Evolutionary conservation across 2,797 vertebrate genomes (phyloP).

Genomic region (Micropoecilia bifurca): DNA sequence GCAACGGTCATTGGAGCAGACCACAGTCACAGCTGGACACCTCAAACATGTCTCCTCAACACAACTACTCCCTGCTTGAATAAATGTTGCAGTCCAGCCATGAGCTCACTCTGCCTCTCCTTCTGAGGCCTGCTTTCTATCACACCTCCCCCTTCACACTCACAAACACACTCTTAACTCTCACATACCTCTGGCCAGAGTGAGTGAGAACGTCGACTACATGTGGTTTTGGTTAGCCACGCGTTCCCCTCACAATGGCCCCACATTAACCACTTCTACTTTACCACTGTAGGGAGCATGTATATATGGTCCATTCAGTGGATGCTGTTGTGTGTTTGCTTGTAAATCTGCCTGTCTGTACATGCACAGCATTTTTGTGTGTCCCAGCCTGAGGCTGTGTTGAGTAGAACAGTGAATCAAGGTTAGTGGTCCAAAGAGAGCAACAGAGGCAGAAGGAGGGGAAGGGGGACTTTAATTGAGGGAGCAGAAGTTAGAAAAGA

Average conservation of each 20-base stretch:
- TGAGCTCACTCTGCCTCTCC: slow-evolving; percentile 44
- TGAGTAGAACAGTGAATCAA: slow-evolving; percentile 66
- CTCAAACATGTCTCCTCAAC: slow-evolving; percentile 43
- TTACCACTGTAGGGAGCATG: slow-evolving; percentile 60
- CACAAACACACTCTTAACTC: slow-evolving; percentile 31
- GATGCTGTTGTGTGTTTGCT: slow-evolving; percentile 24
- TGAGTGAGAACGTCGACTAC: slow-evolving; percentile 56
- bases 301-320: slow-evolving; percentile 40
- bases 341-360: slow-evolving; percentile 56
- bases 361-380: slow-evolving; percentile 20
- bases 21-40: slow-evolving; percentile 40
- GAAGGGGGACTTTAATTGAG: slow-evolving; percentile 39
- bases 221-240: slow-evolving; percentile 80
- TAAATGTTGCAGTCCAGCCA: slow-evolving; percentile 58
- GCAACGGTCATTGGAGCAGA: slow-evolving; percentile 30
- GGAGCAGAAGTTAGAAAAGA: slow-evolving; percentile 35
- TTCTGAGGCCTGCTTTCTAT: slow-evolving; percentile 39
- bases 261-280: slow-evolving; percentile 69
- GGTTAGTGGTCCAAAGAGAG: slow-evolving; percentile 72
- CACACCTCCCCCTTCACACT: slow-evolving; percentile 48
- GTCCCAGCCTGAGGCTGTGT: slow-evolving; percentile 58
- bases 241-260: slow-evolving; percentile 65
- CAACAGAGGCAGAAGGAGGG: slow-evolving; percentile 41
- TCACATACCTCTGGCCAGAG: slow-evolving; percentile 61
- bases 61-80: slow-evolving; percentile 49